Evolutionary conservation across 2,888 invertebrate genomes (phyloP).

Genomic region (Hybos culiciformis): DNA sequence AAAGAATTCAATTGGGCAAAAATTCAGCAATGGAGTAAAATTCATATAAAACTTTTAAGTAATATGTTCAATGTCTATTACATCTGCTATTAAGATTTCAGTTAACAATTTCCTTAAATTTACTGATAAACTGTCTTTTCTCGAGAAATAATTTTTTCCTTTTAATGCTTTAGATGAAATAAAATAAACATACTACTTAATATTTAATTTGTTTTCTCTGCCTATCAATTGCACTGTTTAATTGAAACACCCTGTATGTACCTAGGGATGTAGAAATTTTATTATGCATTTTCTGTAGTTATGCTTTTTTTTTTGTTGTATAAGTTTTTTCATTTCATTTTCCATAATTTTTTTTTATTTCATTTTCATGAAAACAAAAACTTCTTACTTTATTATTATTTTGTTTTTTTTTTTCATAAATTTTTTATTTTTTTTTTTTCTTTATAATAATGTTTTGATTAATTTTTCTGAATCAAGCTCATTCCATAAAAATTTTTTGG

Average conservation of each 20-base stretch:
- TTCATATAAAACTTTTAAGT: too few relatives aligned
- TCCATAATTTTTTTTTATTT: constrained; percentile 1
- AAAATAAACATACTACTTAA: neutral
- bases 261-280: neutral
- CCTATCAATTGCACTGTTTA: too few relatives aligned
- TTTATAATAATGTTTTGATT: constrained; percentile 37
- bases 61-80: too few relatives aligned
- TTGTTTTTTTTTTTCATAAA: too few relatives aligned
- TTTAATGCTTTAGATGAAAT: neutral
- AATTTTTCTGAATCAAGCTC: constrained; percentile 25
- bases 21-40: too few relatives aligned
- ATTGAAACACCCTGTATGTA: too few relatives aligned
- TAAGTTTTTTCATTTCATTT: neutral
- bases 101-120: too few relatives aligned
- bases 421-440: too few relatives aligned
- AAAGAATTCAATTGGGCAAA: too few relatives aligned
- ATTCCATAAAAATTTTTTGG: neutral
- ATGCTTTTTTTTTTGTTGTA: neutral
- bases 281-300: too few relatives aligned
- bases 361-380: constrained; percentile 5
- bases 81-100: too few relatives aligned
- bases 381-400: constrained; percentile 31
- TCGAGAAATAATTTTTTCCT: neutral
- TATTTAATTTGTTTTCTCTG: neutral
- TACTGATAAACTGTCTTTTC: too few relatives aligned